Base-by-base conservation (phyloP, 2,888 invertebrate genomes). In the Keiferia lycopersicella region DNA sequence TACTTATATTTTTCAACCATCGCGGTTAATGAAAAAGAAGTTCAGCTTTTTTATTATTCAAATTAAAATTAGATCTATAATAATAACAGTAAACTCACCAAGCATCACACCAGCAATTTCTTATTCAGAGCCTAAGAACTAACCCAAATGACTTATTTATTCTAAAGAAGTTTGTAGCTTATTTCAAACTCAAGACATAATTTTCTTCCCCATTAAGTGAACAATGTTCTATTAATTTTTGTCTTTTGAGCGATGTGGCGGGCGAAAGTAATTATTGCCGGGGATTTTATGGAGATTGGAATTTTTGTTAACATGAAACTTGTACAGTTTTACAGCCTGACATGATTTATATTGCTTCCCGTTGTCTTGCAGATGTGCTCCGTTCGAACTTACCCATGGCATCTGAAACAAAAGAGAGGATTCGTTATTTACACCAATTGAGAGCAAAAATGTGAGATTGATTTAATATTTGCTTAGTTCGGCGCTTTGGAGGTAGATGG, bases 391-490 rank as follows among this genome's bases (percentile, higher is more conserved):
- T 94, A 95, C 95, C 95, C 94, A 95, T 95, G 87, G 95, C 95
- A 93, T 95, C 95, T 95, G 95, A 82, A 95, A 95, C 94, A 95
- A 93, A 93, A 83, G 81, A 85, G 79, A 86, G 30, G n/a, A 56
- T 56, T 30, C 34, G 56, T 56, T 56, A 56, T 34, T 56, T 34
- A 26, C 20, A 12, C 12, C 26, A 22, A 53, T 14, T 26, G 11
- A 53, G 2, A 26, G 20, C 51, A 4, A 53, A 12, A 14, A 53
- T 14, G 26, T 26, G 26, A 26, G 2, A 26, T 26, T 26, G 3
- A n/a, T n/a, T n/a, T n/a, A n/a, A n/a, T 26, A 26, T 26, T 26
- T 26, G 26, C 18, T 50, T 51, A 11, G 11, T 22, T 20, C 7
- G 18, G 0, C n/a, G n/a, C n/a, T n/a, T n/a, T n/a, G n/a, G n/a